Conservation (phyloP, 2,797 vertebrate species). For the Martes flavigula region DNA sequence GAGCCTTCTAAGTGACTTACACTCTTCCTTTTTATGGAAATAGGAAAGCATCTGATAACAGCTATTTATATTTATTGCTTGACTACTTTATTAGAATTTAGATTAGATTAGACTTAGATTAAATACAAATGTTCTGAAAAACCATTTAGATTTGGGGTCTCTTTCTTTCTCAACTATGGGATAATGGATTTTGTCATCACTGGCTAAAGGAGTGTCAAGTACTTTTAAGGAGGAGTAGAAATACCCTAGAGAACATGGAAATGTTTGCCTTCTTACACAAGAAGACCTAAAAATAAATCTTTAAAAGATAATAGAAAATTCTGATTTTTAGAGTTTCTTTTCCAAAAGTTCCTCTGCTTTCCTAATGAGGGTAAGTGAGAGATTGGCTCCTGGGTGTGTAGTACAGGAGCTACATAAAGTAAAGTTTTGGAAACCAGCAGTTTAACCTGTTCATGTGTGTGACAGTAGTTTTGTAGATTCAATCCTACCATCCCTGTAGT, state of each 20-base stretch:
- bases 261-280: neutral
- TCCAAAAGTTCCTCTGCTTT: neutral
- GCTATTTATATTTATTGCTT: neutral
- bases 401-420: rapidly evolving
- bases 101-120: neutral
- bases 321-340: neutral
- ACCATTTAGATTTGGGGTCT: neutral
- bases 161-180: neutral
- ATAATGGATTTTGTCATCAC: neutral
- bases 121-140: neutral
- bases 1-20: neutral
- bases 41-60: neutral
- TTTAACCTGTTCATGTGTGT: neutral
- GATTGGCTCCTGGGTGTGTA: rapidly evolving
- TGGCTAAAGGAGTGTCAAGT: neutral
- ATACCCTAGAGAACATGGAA: neutral
- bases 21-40: neutral
- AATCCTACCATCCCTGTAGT: neutral
- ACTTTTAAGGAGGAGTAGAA: neutral
- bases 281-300: neutral
- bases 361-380: neutral
- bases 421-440: neutral
- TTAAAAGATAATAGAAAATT: neutral
- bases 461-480: neutral
- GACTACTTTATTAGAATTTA: slow-evolving; percentile 17